These are phyloP conservation scores for Silurus lanzhouensis DNA, from an alignment of 2,797 vertebrate species.

Conservation along the genomic window DNA sequence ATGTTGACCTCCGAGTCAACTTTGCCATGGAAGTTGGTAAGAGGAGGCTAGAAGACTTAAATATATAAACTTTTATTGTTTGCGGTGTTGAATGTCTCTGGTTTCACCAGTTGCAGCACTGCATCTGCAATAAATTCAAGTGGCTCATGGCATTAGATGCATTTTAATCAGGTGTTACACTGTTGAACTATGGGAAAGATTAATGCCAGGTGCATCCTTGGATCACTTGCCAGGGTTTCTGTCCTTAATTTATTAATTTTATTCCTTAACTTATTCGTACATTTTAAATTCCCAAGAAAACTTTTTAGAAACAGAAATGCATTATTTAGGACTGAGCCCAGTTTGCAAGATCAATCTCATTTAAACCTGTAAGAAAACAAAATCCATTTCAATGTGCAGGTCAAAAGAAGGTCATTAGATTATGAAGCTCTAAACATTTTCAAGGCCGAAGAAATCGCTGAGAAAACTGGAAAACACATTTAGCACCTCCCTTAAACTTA, in stretches of 20 bases:
- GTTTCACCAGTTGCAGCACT: too few species aligned
- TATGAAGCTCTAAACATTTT: not conserved
- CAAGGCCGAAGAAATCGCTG: too few species aligned
- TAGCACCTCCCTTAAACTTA: not conserved
- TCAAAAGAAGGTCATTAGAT: not conserved
- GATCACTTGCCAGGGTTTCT: not conserved
- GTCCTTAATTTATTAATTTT: not conserved
- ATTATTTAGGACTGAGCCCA: not conserved
- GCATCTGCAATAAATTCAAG: not conserved
- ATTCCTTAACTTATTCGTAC: not conserved
- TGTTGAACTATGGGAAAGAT: not conserved
- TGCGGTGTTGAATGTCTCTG: not conserved
- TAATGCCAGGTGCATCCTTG: not conserved
- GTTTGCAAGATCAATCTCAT: too few species aligned
- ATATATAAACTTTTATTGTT: not conserved
- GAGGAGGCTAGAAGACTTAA: constrained; percentile 34
- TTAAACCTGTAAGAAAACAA: too few species aligned
- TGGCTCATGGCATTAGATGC: not conserved
- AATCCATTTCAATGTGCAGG: too few species aligned
- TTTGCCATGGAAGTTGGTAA: constrained; percentile 94
- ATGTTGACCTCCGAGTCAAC: constrained; percentile 91
- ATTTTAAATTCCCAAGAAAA: not conserved
- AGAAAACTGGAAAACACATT: not conserved
- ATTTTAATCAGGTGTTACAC: not conserved
- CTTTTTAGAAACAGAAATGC: not conserved